phyloP scores from a whole-genome alignment of 2,888 invertebrate species.

The Crossocerus cetratus region DNA sequence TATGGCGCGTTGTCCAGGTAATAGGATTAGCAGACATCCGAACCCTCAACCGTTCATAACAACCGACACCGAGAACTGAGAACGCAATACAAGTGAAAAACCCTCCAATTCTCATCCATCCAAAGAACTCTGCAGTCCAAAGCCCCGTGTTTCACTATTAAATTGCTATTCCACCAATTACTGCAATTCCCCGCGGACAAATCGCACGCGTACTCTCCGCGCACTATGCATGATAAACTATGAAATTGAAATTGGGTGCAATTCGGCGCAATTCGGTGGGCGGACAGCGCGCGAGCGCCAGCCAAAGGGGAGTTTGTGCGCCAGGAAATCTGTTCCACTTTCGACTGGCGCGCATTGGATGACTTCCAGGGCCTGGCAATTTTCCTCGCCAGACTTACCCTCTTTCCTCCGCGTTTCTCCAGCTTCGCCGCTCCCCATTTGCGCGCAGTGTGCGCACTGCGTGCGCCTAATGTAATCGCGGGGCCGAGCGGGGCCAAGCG shows the following conservation, averaged over 20 bases:
- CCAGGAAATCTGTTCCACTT: conserved; percentile 39
- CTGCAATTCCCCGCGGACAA: too few relatives aligned
- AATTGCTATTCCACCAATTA: too few relatives aligned
- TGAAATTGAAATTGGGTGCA: conserved; percentile 16
- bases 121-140: too few relatives aligned
- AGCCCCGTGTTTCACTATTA: too few relatives aligned
- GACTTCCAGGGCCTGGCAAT: conserved; percentile 40
- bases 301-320: conserved; percentile 26
- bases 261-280: conserved; percentile 9
- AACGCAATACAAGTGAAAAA: conserved; percentile 2
- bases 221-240: not conserved
- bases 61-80: conserved; percentile 6
- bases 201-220: too few relatives aligned
- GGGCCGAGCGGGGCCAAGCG: too few relatives aligned
- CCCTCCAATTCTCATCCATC: too few relatives aligned
- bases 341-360: conserved; percentile 43
- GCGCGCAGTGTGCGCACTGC: too few relatives aligned
- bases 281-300: conserved; percentile 37
- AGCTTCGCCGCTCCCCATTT: conserved; percentile 19
- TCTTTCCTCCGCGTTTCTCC: conserved; percentile 4
- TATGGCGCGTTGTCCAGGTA: conserved; percentile 53
- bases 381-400: conserved; percentile 1
- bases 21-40: conserved; percentile 64
- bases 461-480: conserved; percentile 62
- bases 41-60: conserved; percentile 56